Conservation (phyloP, 2,888 invertebrate species). For the Meteorus colon region DNA sequence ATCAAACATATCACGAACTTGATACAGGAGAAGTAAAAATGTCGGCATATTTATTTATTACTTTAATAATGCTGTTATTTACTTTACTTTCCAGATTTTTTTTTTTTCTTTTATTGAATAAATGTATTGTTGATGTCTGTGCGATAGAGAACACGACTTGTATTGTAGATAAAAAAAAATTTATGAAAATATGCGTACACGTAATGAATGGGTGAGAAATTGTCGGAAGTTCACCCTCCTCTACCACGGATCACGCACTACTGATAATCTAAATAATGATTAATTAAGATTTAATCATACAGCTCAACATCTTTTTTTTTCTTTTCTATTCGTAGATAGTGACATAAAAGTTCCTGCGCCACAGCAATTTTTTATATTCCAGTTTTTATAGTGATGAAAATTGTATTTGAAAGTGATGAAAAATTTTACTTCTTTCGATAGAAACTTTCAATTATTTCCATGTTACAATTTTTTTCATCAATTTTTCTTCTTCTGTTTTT, state of each 20-base stretch:
- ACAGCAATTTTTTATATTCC: not conserved
- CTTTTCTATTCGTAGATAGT: slow-evolving; percentile 1
- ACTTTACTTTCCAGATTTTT: not conserved
- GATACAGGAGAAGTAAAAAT: no score
- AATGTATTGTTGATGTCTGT: not conserved
- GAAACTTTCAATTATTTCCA: not conserved
- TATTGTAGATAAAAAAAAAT: slow-evolving; percentile 13
- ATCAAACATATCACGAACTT: no score
- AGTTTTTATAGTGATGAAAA: not conserved
- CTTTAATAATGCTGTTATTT: no score
- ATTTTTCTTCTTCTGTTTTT: not conserved
- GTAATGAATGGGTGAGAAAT: slow-evolving; percentile 45
- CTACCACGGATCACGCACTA: slow-evolving; percentile 36
- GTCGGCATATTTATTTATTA: no score
- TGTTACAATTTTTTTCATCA: not conserved
- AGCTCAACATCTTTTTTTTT: slow-evolving; percentile 7
- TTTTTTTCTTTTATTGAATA: slow-evolving; percentile 21
- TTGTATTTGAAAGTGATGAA: no score
- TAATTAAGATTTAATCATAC: slow-evolving; percentile 32
- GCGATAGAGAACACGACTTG: slow-evolving; percentile 13
- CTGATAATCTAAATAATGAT: slow-evolving; percentile 20
- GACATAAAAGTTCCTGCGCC: not conserved
- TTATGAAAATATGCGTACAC: slow-evolving; percentile 15
- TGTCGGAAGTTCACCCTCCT: slow-evolving; percentile 16
- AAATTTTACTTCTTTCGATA: not conserved